These are phyloP conservation scores for Criorhina ranunculi DNA, from an alignment of 2,888 invertebrate genomes.

Conservation along the genomic window DNA sequence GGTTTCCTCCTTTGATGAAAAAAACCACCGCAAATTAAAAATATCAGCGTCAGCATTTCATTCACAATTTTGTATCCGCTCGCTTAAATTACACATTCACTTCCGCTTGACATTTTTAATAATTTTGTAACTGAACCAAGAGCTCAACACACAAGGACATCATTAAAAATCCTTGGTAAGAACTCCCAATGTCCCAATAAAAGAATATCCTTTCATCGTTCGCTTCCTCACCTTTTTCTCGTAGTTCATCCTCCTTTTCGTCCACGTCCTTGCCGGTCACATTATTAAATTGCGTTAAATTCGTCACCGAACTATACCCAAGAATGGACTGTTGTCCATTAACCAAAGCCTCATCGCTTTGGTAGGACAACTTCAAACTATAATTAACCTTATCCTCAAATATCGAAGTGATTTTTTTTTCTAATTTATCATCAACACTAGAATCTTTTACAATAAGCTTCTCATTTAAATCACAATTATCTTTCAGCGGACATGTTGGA, in stretches of 20 bases:
- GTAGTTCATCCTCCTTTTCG: constrained; percentile 51
- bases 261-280: constrained; percentile 19
- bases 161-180: no score
- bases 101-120: no score
- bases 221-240: constrained; percentile 57
- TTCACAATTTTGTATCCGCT: no score
- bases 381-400: constrained; percentile 84
- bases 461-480: constrained; percentile 81
- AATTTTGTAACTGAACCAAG: no score
- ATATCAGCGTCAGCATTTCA: no score
- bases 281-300: constrained; percentile 63
- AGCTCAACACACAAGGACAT: no score
- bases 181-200: no score
- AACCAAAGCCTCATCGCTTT: constrained; percentile 80
- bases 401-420: constrained; percentile 82
- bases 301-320: constrained; percentile 63
- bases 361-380: constrained; percentile 80
- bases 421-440: constrained; percentile 79
- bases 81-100: no score
- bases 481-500: constrained; percentile 82
- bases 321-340: constrained; percentile 60
- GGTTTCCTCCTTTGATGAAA: no score
- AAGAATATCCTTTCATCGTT: no score
- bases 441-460: constrained; percentile 79
- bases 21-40: no score